A percentile compares a stretch with the other conserved stretches of the same genome.
Evolutionary conservation across 2,113 vertebrate species (phyloP).

Genomic region (Callipepla squamata): DNA sequence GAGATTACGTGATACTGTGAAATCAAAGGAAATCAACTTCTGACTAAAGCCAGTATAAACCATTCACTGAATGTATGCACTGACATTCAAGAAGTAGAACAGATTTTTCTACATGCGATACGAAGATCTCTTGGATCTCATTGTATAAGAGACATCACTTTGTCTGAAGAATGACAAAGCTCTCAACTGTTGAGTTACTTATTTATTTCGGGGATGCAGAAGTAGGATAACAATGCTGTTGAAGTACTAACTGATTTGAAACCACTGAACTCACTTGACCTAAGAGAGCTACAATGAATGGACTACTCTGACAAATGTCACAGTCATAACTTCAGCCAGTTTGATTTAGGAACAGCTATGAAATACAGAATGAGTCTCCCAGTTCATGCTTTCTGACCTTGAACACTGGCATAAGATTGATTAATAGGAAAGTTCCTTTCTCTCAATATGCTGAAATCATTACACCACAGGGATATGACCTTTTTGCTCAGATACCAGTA

Average conservation of each 20-base stretch:
- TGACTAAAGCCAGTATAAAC: neutral
- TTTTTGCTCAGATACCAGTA: conserved; percentile 21
- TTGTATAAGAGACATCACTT: neutral
- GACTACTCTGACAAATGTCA: neutral
- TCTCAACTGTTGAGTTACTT: neutral
- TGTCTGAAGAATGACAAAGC: neutral
- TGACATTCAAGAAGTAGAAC: neutral
- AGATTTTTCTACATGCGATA: neutral
- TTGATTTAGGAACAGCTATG: conserved; percentile 23
- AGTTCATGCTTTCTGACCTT: conserved; percentile 32
- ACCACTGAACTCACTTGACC: neutral
- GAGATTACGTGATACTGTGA: neutral
- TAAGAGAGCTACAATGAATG: neutral
- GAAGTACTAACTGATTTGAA: neutral
- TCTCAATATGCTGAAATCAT: conserved; percentile 43
- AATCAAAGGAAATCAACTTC: neutral
- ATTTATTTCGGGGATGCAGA: neutral
- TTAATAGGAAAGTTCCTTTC: conserved; percentile 55
- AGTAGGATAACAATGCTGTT: neutral
- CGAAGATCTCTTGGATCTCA: neutral
- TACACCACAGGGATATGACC: conserved; percentile 8
- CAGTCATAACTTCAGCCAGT: neutral
- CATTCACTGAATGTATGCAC: neutral
- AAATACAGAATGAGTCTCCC: neutral
- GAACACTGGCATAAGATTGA: neutral